Percentiles rank a stretch among this genome's conserved stretches.
Evolutionary conservation across 2,113 vertebrate species (phyloP).

Genomic region (Dermatemys mawii): DNA sequence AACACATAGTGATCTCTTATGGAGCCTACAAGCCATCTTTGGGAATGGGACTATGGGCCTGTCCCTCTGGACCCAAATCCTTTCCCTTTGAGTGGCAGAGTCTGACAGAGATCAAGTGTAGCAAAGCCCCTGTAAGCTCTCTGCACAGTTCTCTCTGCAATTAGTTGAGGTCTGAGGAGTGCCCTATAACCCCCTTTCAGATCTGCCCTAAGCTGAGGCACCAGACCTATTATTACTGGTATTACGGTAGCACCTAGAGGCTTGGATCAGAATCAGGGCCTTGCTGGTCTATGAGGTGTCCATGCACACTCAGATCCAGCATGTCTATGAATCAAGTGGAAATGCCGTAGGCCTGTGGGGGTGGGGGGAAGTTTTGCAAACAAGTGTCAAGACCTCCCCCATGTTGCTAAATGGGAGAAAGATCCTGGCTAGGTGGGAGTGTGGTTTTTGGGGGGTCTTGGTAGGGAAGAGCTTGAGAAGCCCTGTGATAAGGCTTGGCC

Average conservation of each 20-base stretch:
- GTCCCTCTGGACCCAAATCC: rapidly evolving
- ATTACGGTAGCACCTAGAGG: rapidly evolving
- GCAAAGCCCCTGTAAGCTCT: rapidly evolving
- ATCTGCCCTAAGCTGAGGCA: neutral
- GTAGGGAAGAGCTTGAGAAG: rapidly evolving
- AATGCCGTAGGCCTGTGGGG: neutral
- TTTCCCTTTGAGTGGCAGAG: neutral
- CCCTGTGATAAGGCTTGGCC: neutral
- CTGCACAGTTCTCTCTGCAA: neutral
- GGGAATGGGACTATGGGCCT: neutral
- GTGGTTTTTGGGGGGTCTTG: neutral
- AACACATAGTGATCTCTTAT: neutral
- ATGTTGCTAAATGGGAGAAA: rapidly evolving
- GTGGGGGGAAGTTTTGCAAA: neutral
- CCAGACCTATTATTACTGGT: rapidly evolving
- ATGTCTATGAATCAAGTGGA: neutral
- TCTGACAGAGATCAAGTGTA: neutral
- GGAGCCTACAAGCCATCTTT: neutral
- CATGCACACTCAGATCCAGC: neutral
- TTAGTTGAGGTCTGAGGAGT: neutral
- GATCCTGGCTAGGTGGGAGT: neutral
- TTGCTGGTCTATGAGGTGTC: too few relatives aligned
- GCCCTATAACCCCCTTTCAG: neutral
- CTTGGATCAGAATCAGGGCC: neutral
- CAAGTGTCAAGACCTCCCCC: neutral